Base-by-base conservation (phyloP, 2,113 vertebrate genomes). In the Python bivittatus region DNA sequence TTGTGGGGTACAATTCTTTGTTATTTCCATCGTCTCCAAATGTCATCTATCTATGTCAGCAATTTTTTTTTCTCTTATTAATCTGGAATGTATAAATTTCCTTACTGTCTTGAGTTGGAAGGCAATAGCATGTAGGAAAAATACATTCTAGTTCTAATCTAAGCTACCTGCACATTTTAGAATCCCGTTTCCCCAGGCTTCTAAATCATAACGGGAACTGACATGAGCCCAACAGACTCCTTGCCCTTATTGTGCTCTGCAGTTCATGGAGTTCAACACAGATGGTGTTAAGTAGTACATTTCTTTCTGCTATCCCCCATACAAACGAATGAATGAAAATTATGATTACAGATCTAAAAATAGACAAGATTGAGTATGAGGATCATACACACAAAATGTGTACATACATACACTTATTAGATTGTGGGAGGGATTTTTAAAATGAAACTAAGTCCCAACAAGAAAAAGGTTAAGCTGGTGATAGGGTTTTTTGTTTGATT, bases 21-120 rank as follows among this genome's bases (percentile, higher is more conserved):
- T 84, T 84, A 1, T 92, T 72, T 84, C 48, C 8, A 22, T 38
- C 22, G 89, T 85, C 93, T 94, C 58, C 29, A 79, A 17, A 20
- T 85, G 91, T 1, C n/a, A 52, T 13, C 6, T 86, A 60, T 3
- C 33, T 93, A n/a, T 93, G 10, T 22, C 93, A 48, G 1, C 64
- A 61, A 7, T 5, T 90, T 88, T 83, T 88, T 94, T 25, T 88
- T 60, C 87, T 88, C 94, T 88, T 12, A 79, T 58, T 92, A 79
- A 9, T 52, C 7, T 94, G 2, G 0, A 1, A 42, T 83, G 93
- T 44, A 4, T 86, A 48, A 6, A 60, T 27, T 38, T 95, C 1
- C 84, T 54, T 2, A 15, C 33, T 86, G 27, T 68, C 4, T 86
- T 56, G 52, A n/a, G 6, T n/a, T 53, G 48, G 20, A 86, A 29